Percentiles rank a stretch among this genome's conserved stretches.
These are phyloP conservation scores for Scaptodrosophila latifasciaeformis DNA, from an alignment of 2,888 invertebrate species.

Conservation along the genomic window DNA sequence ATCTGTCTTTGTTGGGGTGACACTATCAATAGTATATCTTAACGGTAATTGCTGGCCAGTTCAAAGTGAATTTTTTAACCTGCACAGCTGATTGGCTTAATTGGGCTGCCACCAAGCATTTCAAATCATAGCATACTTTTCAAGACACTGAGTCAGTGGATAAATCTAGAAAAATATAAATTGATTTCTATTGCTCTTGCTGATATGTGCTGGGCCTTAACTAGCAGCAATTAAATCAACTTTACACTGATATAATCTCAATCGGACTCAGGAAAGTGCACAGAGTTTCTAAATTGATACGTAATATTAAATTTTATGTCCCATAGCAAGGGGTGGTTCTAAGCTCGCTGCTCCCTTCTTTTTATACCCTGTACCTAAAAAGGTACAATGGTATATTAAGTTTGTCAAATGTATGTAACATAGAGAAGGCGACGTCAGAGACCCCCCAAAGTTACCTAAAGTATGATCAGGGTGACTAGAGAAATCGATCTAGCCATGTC, in stretches of 20 bases:
- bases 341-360: neutral
- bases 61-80: conserved; percentile 56
- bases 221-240: conserved; percentile 35
- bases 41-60: conserved; percentile 59
- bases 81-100: conserved; percentile 58
- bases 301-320: conserved; percentile 43
- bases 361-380: too few species aligned
- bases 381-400: too few species aligned
- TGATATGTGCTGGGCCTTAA: neutral
- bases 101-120: neutral
- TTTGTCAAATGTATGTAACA: too few species aligned
- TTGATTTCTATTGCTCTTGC: neutral
- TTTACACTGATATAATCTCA: conserved; percentile 36
- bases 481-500: too few species aligned
- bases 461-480: too few species aligned
- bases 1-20: neutral
- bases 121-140: conserved; percentile 49
- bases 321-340: conserved; percentile 4
- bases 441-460: too few species aligned
- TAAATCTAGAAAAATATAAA: too few species aligned
- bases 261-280: conserved; percentile 6
- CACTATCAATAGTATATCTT: conserved; percentile 39
- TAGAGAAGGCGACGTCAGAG: too few species aligned
- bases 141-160: too few species aligned
- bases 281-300: conserved; percentile 32